Evolutionary conservation across 2,888 invertebrate species (phyloP), one percentile per base, ranked within the genome.

Genomic region (Reticulitermes lucifugus): DNA sequence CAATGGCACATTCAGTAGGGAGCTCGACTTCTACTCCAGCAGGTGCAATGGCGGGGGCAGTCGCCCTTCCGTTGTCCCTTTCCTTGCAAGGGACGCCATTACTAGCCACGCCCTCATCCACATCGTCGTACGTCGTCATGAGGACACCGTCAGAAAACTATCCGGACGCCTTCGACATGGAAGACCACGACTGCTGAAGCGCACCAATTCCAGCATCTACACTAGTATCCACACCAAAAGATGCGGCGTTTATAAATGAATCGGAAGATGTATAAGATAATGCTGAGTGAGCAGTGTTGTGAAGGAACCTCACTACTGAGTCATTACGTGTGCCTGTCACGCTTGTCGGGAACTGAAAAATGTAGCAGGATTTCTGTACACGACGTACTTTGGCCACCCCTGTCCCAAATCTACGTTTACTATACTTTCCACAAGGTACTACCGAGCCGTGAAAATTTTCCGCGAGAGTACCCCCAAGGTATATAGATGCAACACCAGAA

Each of bases 1-100:
- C 83, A 29, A 55, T 75, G 14, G 65, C 77, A 51, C 95, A 95
- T 5, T 93, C 95, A 29, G 95, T 96, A 41, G 94, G 95, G 0
- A 91, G 94, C 95, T 14, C 92, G 92, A 29, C 89, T 92, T 89
- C 89, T 84, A 87, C 35, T 9, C 81, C 81, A 43, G 70, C 89
- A 18, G 86, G 88, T 22, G 86, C 88, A 22, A 89, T 89, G 35
- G 89, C 89, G 6, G 80, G 84, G 7, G 87, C 89, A 12, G 87
- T 88, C 21, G 86, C 88, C 25, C 88, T 89, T 21, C 87, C 88
- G 87, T 88, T 88, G 88, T 88, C 87, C 87, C 65, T 84, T 22
- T 83, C 86, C 25, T 81, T 85, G 80, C 85, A 84, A 65, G 81
- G 84, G 77, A 87, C 80, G 81, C 85, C 85, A 1, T 60, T 81